A percentile compares a stretch with the other conserved stretches of the same genome.
Conservation (phyloP, 2,888 invertebrate genomes). For the Standfussiana lucernea region DNA sequence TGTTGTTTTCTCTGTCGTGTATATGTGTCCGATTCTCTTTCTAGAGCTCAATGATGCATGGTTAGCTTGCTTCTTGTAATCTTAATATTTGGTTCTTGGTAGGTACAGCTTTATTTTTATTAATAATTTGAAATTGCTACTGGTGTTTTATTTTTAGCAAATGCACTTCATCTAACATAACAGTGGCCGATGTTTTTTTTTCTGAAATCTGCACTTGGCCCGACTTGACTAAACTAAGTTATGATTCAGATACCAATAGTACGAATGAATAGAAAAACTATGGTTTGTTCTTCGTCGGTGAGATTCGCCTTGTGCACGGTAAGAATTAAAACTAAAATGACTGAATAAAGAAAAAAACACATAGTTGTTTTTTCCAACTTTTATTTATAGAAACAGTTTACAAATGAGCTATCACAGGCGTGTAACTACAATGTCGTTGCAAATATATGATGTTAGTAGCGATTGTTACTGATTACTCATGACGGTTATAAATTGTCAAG, state of each 20-base stretch:
- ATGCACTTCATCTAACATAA: neutral
- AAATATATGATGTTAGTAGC: slow-evolving; percentile 56
- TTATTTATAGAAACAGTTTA: slow-evolving; percentile 85
- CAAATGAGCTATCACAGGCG: slow-evolving; percentile 88
- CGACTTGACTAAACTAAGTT: neutral
- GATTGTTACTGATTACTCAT: slow-evolving; percentile 54
- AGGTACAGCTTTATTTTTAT: slow-evolving; percentile 6
- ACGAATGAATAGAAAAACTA: neutral
- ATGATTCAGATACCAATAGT: too few species aligned
- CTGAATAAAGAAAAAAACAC: slow-evolving; percentile 41
- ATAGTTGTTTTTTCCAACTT: slow-evolving; percentile 72
- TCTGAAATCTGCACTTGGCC: neutral
- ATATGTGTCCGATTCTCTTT: neutral
- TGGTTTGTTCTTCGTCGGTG: neutral
- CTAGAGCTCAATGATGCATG: neutral
- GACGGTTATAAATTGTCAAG: slow-evolving; percentile 55
- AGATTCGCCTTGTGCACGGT: neutral
- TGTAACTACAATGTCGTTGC: slow-evolving; percentile 74
- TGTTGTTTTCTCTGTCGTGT: neutral
- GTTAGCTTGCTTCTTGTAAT: neutral
- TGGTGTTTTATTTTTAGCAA: neutral
- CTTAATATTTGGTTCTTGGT: neutral
- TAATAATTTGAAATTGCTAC: neutral
- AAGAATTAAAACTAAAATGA: neutral
- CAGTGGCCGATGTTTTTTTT: neutral